Base-by-base conservation (phyloP, 2,113 vertebrate species). In the Galbula dea region DNA sequence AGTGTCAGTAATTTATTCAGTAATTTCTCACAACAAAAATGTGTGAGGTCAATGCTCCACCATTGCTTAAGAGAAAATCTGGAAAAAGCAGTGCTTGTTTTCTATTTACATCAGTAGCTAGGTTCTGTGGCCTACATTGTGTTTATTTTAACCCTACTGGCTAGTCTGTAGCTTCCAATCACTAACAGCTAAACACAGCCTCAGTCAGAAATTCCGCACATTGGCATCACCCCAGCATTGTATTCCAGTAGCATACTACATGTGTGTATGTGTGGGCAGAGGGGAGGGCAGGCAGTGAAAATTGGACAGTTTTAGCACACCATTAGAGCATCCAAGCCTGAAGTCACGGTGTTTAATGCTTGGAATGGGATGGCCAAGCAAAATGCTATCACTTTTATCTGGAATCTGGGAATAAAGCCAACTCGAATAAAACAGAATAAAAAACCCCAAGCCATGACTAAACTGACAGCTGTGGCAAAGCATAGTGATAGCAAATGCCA, bases 381-480 rank as follows among this genome's bases (percentile, higher is more conserved):
- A 97, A 97, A 97, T 90, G 63, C 74, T 95, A 92, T 97, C 95
- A 96, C 94, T 97, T 97, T 97, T 96, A 97, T 97, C 96, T 96
- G 91, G 89, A 97, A 96, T 97, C 97, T 97, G 97, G 97, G 97
- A 97, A 94, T 81, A 93, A 97, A 97, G 96, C 97, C 97, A 97
- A 86, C 87, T 90, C 41, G 3, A 93, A 97, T 97, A 92, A 96
- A 96, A 71, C 57, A 74, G 61, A 76, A 91, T 86, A 37, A 37
- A 17, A 37, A 24, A 12, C 0, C 5, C 16, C 17, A 48, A 29
- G 45, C 23, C 58, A 76, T 88, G 63, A 96, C 92, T 97, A 96
- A 91, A 94, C 94, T 93, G 95, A 97, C 97, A 98, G 91, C 96
- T 97, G 95, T 95, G 88, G 94, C 88, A 94, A 94, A 94, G 89